Evolutionary conservation across 1,140 invertebrate species (phyloP).

Genomic region (Bombus picipes): DNA sequence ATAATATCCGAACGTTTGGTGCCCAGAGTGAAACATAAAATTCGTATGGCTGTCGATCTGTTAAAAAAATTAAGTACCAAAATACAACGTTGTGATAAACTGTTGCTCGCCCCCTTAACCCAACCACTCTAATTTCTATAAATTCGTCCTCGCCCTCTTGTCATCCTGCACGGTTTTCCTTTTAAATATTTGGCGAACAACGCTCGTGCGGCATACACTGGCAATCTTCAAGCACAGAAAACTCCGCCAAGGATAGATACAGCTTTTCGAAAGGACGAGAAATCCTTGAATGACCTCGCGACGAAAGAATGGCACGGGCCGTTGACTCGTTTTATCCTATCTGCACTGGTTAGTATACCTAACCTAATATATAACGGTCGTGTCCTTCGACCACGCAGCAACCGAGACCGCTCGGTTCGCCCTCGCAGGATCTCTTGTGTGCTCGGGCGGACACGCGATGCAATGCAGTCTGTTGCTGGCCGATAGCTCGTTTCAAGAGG

Average conservation of each 20-base stretch:
- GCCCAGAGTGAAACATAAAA: no score
- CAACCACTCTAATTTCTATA: no score
- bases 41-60: no score
- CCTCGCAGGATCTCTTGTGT: conserved; percentile 53
- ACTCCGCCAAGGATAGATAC: not conserved
- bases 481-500: conserved; percentile 33
- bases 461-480: conserved; percentile 45
- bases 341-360: conserved; percentile 50
- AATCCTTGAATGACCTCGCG: conserved; percentile 1
- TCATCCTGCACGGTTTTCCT: not conserved
- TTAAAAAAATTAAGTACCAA: no score
- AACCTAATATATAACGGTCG: conserved; percentile 65
- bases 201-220: not conserved
- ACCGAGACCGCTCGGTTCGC: conserved; percentile 38
- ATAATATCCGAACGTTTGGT: no score
- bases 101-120: no score
- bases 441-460: conserved; percentile 58
- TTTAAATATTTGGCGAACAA: not conserved
- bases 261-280: not conserved
- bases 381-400: conserved; percentile 67
- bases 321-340: conserved; percentile 65
- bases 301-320: conserved; percentile 23
- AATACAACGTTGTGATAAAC: no score
- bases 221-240: fast-evolving
- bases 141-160: no score